phyloP scores from a whole-genome alignment of 2,113 vertebrate genomes.

The Clarias magur region DNA sequence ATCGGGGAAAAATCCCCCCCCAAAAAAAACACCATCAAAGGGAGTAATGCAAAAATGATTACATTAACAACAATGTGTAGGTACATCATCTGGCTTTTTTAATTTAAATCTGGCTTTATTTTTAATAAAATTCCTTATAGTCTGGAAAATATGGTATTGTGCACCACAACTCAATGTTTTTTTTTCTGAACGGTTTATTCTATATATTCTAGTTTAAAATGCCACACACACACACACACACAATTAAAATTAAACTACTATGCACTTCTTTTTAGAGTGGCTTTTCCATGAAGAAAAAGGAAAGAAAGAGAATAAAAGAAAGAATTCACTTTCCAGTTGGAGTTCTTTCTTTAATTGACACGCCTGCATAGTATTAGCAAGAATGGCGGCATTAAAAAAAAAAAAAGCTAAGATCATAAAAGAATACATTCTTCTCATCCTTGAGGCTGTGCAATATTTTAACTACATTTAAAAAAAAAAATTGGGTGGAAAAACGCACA shows the following conservation, averaged over 20 bases:
- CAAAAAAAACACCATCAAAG: too few species aligned
- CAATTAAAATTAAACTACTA: conserved; percentile 62
- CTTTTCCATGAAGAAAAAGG: conserved; percentile 67
- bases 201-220: conserved; percentile 24
- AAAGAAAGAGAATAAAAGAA: conserved; percentile 65
- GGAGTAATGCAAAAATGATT: too few species aligned
- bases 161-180: background rate
- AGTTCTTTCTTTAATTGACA: conserved; percentile 38
- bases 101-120: too few species aligned
- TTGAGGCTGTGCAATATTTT: conserved; percentile 57
- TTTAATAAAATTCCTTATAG: background rate
- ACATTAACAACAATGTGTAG: background rate
- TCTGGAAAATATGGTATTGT: background rate
- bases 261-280: conserved; percentile 67
- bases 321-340: too few species aligned
- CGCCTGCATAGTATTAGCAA: conserved; percentile 55
- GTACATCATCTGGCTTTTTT: background rate
- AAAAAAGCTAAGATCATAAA: conserved; percentile 31
- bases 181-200: background rate
- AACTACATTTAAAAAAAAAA: conserved; percentile 66
- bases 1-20: too few species aligned
- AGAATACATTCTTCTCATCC: conserved; percentile 67
- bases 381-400: conserved; percentile 35
- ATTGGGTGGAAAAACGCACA: conserved; percentile 36
- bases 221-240: conserved; percentile 15